Percentiles rank a stretch among this genome's conserved stretches.
phyloP scores from a whole-genome alignment of 1,140 invertebrate genomes.

The Aporrectodea caliginosa region DNA sequence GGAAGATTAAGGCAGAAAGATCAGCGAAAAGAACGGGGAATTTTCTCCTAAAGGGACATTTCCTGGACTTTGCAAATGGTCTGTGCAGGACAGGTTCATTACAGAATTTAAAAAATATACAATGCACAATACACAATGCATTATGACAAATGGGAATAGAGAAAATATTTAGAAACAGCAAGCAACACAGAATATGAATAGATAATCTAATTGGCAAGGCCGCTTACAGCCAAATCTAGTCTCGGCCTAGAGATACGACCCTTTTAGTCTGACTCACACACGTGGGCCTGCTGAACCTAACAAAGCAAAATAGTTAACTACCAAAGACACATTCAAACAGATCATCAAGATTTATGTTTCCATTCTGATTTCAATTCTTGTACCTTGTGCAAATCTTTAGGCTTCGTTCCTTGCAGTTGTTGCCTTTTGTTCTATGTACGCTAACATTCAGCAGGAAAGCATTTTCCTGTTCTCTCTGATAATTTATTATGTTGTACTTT shows the following conservation, averaged over 20 bases:
- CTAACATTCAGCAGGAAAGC: neutral
- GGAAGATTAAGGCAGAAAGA: too few species aligned
- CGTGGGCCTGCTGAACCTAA: neutral
- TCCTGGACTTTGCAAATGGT: too few species aligned
- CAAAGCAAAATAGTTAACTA: neutral
- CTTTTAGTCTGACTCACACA: neutral
- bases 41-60: too few species aligned
- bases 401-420: conserved; percentile 39
- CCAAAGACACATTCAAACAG: neutral
- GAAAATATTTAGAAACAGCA: too few species aligned
- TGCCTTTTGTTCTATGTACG: conserved; percentile 15
- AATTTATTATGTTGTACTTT: neutral
- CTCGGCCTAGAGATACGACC: neutral
- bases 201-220: too few species aligned
- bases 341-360: neutral
- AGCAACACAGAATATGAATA: too few species aligned
- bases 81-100: too few species aligned
- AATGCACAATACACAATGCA: too few species aligned
- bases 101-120: too few species aligned
- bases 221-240: neutral
- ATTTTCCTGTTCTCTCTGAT: neutral
- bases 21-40: too few species aligned
- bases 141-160: too few species aligned
- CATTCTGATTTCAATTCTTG: conserved; percentile 11
- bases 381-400: conserved; percentile 44